Evolutionary conservation across 2,888 invertebrate species (phyloP), one percentile per base, ranked within the genome.

Genomic region (Caenorhabditis sp.): DNA sequence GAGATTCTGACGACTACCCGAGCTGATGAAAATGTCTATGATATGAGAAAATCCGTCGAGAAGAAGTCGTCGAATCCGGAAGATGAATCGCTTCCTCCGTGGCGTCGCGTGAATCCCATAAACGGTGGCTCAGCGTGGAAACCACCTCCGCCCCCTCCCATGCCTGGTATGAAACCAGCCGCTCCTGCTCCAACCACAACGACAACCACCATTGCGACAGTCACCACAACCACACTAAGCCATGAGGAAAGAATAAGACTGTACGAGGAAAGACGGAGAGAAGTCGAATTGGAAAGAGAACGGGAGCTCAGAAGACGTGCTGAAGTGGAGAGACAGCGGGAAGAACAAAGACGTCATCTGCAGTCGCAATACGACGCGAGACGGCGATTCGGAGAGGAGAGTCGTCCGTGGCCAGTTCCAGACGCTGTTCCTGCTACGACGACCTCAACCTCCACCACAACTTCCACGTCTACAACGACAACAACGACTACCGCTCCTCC

Each of bases 141-240:
- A 20, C 61, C 61, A 2, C 61, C 61, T 9, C 71, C 68, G 37
- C 71, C 71, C 2, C 72, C 63, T 6, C 72, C 72, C 13, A 52
- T 52, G 50, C 65, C 65, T 24, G 72, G 39, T 24, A 27, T 48
- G 15, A 13, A 6, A 17, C 55, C 71, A 4, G 17, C 24, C 1
- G 13, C 35, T 9, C 35, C 11, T 35, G 35, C 13, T 9, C 9
- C 13, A 22, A 22, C 37, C 6, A 61, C 70, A 0, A 61, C 70
- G 11, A 41, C 66, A 11, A 53, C 63, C 32, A 53, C 50, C 5
- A 8, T n/a, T 11, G 27, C 37, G 2, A 26, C 59, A 6, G 46
- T 24, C 26, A 62, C 50, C 13, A 62, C 62, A 1, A 62, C 50
- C 5, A 37, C 61, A 2, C 2, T 50, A 22, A 71, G 46, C 22